Base-by-base conservation (phyloP, 1,140 invertebrate species). In the Neodiprion lecontei region DNA sequence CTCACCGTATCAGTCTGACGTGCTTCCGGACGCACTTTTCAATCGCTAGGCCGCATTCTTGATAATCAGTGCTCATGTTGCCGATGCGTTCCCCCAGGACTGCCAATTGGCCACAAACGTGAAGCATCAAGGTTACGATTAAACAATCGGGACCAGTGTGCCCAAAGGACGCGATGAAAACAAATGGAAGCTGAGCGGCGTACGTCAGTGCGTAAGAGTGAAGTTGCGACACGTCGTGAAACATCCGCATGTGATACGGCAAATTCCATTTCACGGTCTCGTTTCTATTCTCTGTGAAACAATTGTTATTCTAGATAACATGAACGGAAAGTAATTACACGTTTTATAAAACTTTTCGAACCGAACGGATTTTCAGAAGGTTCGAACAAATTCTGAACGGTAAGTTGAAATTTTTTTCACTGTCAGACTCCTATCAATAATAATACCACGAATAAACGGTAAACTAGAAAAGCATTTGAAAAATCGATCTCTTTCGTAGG, bases 101-200 rank as follows among this genome's bases (percentile, higher is more conserved):
- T 8, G 85, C 80, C 77, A 86, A 79, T 74, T 84, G 82, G 5
- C 86, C 83, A 68, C 83, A 85, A 67, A 83, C 69, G 48, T 87
- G 85, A 77, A 81, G 85, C 0, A 84, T 81, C 14, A 86, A 76
- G 14, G 80, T 84, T 9, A 87, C 76, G 76, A 86, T 80, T 1
- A 85, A 50, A 50, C 82, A 83, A 53, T 86, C 83, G 1, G 77
- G 72, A 9, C 78, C 79, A 10, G 67, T 78, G 12, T 81, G 81
- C 7, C 80, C 81, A 49, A 84, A 80, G 53, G 76, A 76, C 66
- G 78, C 81, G 21, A 85, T 48, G 5, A 77, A 78, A 1, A 82
- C 79, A 69, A 84, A 84, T 0, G 83, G 83, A 14, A 84, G 14
- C 67, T 83, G 73, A 1, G 78, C 78, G 9, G 48, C 12, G 53